Base-by-base conservation (phyloP, 2,113 vertebrate genomes). In the Tursiops truncatus region DNA sequence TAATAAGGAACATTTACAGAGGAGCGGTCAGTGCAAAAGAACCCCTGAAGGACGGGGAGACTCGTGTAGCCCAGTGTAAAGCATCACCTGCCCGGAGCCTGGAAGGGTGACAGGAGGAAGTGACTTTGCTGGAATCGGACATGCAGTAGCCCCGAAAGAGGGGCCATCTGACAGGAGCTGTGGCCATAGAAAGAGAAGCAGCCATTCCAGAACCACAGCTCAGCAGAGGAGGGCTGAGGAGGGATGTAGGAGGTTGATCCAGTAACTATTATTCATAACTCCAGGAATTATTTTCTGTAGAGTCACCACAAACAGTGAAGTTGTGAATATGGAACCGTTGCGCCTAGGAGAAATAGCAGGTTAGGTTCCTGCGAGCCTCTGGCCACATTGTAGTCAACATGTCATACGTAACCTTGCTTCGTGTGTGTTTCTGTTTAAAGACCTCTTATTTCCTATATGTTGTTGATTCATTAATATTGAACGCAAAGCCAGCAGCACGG, bases 141-240 rank as follows among this genome's bases (percentile, higher is more conserved):
- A 0, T 28, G 28, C 44, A 21, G 2, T 21, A 1, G 8, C 47
- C 44, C 0, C 2, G 58, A 83, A 15, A n/a, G 28, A 38, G 67
- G 63, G 68, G 47, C 15, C 2, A 0, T 28, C 36, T 44, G 56
- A n/a, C 8, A 28, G 79, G 77, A 73, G 26, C 23, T n/a, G 21
- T n/a, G 67, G 77, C 44, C n/a, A 17, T 2, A 8, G 44, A 6
- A 12, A 23, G 31, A 17, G 20, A 89, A n/a, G 4, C 4, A 41
- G 7, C 21, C 58, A n/a, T 26, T 4, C 41, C 38, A 15, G 36
- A 94, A 53, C 76, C 67, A 74, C 41, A 31, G 18, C 47, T 60
- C 60, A 60, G 60, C 18, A 7, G 15, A 60, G 15, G 3, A 36
- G 33, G 7, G 38, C 33, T 82, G 15, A 60, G 41, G 50, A 21